A percentile compares a stretch with the other conserved stretches of the same genome.
These are phyloP conservation scores for Alcedo quadribrachys DNA, from an alignment of 2,797 vertebrate genomes.

Conservation along the genomic window DNA sequence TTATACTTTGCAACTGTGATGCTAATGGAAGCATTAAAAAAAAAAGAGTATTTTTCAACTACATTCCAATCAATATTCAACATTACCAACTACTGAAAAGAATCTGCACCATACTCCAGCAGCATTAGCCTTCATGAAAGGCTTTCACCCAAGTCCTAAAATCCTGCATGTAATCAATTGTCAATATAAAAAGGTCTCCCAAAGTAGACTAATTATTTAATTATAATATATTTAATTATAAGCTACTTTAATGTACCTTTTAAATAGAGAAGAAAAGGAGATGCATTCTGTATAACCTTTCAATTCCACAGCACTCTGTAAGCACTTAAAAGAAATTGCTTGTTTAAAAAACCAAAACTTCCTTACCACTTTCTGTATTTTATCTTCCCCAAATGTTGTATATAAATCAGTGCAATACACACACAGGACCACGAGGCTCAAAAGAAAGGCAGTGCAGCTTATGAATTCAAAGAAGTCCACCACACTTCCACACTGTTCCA, in stretches of 20 bases:
- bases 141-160: background rate
- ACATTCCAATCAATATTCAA: background rate
- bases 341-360: background rate
- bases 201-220: background rate
- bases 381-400: constrained; percentile 65
- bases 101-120: background rate
- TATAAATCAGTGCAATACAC: constrained; percentile 80
- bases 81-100: background rate
- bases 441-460: constrained; percentile 89
- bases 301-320: background rate
- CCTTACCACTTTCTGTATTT: constrained; percentile 80
- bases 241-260: background rate
- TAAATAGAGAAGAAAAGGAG: background rate
- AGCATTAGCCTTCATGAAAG: background rate
- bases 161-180: background rate
- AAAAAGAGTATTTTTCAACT: background rate
- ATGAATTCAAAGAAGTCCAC: constrained; percentile 89
- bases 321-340: background rate
- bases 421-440: constrained; percentile 83
- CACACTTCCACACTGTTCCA: constrained; percentile 79
- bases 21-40: background rate
- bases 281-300: background rate
- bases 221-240: background rate
- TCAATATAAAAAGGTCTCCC: background rate
- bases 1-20: background rate